phyloP scores from a whole-genome alignment of 2,797 vertebrate genomes.

The Lophotriccus pileatus region DNA sequence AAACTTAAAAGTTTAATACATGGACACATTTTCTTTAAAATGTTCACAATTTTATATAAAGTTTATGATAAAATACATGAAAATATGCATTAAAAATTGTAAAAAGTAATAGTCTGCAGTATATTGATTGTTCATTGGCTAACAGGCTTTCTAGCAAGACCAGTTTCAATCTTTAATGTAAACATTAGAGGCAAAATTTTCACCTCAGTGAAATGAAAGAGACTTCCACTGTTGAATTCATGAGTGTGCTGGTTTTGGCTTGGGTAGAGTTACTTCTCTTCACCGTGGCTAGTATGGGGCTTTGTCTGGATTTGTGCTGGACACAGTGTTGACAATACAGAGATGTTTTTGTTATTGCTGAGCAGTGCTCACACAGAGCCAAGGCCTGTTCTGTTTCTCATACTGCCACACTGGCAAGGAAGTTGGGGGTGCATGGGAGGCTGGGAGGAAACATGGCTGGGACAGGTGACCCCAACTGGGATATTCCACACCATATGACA shows the following conservation, averaged over 20 bases:
- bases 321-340: not conserved
- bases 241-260: not conserved
- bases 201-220: not conserved
- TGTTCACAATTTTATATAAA: conserved; percentile 21
- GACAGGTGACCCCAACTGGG: not conserved
- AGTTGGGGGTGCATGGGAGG: not conserved
- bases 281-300: not conserved
- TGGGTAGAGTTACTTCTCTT: not conserved
- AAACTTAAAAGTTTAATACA: conserved; percentile 19
- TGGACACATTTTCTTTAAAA: conserved; percentile 33
- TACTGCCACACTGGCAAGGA: not conserved
- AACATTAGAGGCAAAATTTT: conserved; percentile 33
- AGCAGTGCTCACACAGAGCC: not conserved
- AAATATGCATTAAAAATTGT: conserved; percentile 36
- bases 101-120: conserved; percentile 44
- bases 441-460: not conserved
- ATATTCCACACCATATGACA: not conserved
- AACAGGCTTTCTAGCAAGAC: conserved; percentile 16
- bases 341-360: not conserved
- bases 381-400: not conserved
- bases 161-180: conserved; percentile 32
- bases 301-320: not conserved
- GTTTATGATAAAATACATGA: conserved; percentile 36
- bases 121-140: conserved; percentile 50
- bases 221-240: not conserved